Conservation (phyloP, 2,797 vertebrate species). For the Halcyon chelicuti region DNA sequence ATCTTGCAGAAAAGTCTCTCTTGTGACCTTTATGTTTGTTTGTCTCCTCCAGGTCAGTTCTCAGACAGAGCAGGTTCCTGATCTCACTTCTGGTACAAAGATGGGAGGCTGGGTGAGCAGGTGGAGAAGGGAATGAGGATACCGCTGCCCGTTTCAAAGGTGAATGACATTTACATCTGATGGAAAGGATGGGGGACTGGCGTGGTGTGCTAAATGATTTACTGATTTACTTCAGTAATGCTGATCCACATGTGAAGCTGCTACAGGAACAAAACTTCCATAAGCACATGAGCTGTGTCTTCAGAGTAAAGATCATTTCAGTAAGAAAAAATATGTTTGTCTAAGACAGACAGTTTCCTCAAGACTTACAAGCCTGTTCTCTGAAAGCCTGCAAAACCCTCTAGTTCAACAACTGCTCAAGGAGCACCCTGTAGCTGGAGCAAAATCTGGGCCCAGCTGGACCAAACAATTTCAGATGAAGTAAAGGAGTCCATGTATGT, state of each 20-base stretch:
- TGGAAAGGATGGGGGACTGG: neutral
- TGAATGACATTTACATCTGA: neutral
- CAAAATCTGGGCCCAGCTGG: neutral
- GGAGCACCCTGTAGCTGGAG: neutral
- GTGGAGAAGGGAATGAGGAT: neutral
- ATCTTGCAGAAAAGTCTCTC: neutral
- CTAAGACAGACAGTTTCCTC: neutral
- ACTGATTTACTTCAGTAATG: neutral
- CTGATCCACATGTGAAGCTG: neutral
- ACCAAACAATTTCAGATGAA: neutral
- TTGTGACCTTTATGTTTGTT: neutral
- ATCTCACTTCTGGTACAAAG: neutral
- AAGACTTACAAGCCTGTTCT: neutral
- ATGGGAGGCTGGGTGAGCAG: neutral
- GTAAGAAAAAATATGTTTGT: neutral
- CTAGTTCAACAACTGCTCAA: neutral
- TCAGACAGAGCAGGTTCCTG: neutral
- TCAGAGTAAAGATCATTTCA: neutral
- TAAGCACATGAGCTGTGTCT: neutral
- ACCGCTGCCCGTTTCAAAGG: neutral
- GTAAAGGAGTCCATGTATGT: neutral
- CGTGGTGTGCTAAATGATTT: too few species aligned
- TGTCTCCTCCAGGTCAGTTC: neutral
- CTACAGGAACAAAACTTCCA: neutral
- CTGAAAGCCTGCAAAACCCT: neutral